Conservation (phyloP, 92 coral and sea anemone species). For the Actinostola sp. region DNA sequence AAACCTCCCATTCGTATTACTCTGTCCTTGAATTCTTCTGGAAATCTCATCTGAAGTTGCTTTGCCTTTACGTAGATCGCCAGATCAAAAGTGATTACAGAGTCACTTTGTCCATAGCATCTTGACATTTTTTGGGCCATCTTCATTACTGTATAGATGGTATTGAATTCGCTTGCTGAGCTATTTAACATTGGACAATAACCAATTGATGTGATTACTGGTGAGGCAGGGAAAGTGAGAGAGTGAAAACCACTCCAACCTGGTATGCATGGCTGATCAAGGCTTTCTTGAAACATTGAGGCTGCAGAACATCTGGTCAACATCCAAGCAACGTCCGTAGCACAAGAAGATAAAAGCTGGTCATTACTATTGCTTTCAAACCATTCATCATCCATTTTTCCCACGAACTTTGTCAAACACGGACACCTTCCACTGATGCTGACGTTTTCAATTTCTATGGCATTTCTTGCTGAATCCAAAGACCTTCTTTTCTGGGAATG, state of each 20-base stretch:
- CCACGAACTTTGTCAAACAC: not conserved
- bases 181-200: conserved; percentile 23
- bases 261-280: conserved; percentile 15
- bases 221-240: not conserved
- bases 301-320: conserved; percentile 11
- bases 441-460: not conserved
- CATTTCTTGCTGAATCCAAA: not conserved
- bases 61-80: conserved; percentile 68
- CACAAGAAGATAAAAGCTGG: not conserved
- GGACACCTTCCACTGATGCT: conserved; percentile 17
- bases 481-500: conserved; percentile 17
- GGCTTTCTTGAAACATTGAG: not conserved
- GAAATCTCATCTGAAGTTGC: conserved; percentile 58
- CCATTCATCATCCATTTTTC: conserved; percentile 12
- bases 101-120: conserved; percentile 46
- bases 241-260: conserved; percentile 53
- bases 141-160: conserved; percentile 31
- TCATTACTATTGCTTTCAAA: not conserved
- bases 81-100: conserved; percentile 61
- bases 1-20: conserved; percentile 70
- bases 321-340: conserved; percentile 17
- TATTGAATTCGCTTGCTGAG: conserved; percentile 21
- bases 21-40: conserved; percentile 43
- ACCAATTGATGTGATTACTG: conserved; percentile 17
- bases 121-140: not conserved